Evolutionary conservation across 1,140 invertebrate species (phyloP).

Genomic region (Zophobas atratus): DNA sequence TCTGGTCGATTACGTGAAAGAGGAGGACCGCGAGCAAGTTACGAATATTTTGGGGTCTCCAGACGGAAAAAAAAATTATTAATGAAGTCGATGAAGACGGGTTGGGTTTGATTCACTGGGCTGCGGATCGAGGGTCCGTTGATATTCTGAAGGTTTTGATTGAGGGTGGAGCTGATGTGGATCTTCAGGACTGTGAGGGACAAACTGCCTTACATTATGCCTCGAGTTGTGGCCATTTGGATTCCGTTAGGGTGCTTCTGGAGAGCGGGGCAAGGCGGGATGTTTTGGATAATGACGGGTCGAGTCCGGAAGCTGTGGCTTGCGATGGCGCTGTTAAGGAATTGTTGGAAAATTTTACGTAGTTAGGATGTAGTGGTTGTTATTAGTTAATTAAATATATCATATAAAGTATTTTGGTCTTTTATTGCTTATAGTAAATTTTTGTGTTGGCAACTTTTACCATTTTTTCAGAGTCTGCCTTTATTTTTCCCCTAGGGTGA

Average conservation of each 20-base stretch:
- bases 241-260: constrained; percentile 78
- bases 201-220: constrained; percentile 93
- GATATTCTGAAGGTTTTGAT: constrained; percentile 76
- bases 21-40: constrained; percentile 78
- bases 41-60: constrained; percentile 60
- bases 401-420: no score
- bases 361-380: no score
- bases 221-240: constrained; percentile 82
- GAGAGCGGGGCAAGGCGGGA: constrained; percentile 72
- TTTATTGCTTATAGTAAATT: no score
- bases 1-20: constrained; percentile 86
- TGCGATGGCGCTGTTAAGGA: constrained; percentile 67
- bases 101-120: constrained; percentile 90
- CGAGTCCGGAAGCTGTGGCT: constrained; percentile 76
- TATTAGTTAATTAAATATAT: no score
- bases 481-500: no score
- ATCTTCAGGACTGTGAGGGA: constrained; percentile 82
- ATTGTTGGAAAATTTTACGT: constrained; percentile 50
- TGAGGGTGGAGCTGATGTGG: constrained; percentile 75
- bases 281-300: constrained; percentile 75
- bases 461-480: no score
- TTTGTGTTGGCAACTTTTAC: no score
- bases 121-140: constrained; percentile 83
- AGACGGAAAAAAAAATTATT: constrained; percentile 66
- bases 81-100: constrained; percentile 76